phyloP scores from a whole-genome alignment of 2,797 vertebrate species.

The Myotis planiceps region DNA sequence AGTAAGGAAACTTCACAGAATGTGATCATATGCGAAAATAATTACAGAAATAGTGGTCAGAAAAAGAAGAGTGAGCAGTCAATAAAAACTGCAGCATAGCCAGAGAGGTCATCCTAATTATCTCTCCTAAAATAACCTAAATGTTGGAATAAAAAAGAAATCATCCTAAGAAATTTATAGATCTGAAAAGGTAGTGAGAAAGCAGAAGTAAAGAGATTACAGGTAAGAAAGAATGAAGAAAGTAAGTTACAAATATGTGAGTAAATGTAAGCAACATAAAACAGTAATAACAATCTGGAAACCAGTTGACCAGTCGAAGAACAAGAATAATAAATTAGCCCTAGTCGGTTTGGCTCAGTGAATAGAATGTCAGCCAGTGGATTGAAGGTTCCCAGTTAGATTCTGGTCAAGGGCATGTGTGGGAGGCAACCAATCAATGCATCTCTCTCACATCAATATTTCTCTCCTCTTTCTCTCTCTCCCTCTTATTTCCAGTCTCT shows the following conservation, averaged over 20 bases:
- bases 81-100: not conserved
- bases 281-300: not conserved
- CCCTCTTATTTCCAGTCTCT: no score
- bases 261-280: not conserved
- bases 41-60: not conserved
- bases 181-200: not conserved
- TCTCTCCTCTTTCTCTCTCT: no score
- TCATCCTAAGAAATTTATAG: not conserved
- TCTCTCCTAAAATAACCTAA: not conserved
- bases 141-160: not conserved
- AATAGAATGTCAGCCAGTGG: no score
- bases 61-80: not conserved
- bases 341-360: no score
- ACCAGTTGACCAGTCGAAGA: not conserved
- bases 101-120: not conserved
- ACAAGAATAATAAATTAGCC: not conserved
- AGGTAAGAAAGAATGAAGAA: not conserved
- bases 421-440: no score
- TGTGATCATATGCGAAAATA: not conserved
- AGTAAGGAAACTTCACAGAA: not conserved
- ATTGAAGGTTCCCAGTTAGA: no score
- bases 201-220: not conserved
- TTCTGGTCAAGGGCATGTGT: no score
- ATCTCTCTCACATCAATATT: no score
- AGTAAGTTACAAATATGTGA: not conserved